Conservation (phyloP, 2,888 invertebrate genomes). For the Athalia rosae region DNA sequence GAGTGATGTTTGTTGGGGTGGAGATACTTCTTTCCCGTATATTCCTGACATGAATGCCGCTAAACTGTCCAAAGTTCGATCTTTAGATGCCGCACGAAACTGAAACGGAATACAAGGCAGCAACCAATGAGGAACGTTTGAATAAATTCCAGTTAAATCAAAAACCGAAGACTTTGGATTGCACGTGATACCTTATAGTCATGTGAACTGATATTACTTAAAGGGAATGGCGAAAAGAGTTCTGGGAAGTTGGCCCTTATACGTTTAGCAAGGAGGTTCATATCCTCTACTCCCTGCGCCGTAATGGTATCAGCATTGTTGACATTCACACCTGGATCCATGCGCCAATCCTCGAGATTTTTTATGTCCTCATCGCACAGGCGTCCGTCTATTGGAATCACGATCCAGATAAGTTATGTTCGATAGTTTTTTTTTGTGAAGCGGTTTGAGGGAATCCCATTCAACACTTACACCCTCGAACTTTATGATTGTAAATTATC, state of each 20-base stretch:
- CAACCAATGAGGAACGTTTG: neutral
- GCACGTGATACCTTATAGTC: slow-evolving; percentile 59
- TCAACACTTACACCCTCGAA: slow-evolving; percentile 74
- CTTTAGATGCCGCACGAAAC: slow-evolving; percentile 80
- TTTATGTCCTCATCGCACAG: slow-evolving; percentile 83
- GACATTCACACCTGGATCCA: slow-evolving; percentile 78
- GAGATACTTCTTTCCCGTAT: slow-evolving; percentile 75
- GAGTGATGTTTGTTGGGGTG: slow-evolving; percentile 64
- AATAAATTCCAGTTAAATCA: neutral
- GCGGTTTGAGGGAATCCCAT: neutral
- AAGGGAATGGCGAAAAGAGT: slow-evolving; percentile 72
- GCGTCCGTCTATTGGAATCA: slow-evolving; percentile 68
- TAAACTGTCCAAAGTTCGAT: slow-evolving; percentile 78
- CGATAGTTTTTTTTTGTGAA: neutral
- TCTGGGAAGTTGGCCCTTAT: slow-evolving; percentile 81
- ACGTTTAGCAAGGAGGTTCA: slow-evolving; percentile 81
- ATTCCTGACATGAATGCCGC: slow-evolving; percentile 81
- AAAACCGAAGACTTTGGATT: neutral
- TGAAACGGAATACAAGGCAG: slow-evolving; percentile 68
- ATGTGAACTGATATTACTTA: slow-evolving; percentile 61
- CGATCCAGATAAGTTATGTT: neutral
- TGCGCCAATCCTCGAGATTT: slow-evolving; percentile 80
- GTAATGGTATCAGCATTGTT: slow-evolving; percentile 78
- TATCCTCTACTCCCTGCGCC: slow-evolving; percentile 77
- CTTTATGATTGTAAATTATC: slow-evolving; percentile 81